These are phyloP conservation scores for Lycopodina hypogea DNA, from an alignment of 37 sponge, comb jelly and placozoan genomes.

Conservation along the genomic window DNA sequence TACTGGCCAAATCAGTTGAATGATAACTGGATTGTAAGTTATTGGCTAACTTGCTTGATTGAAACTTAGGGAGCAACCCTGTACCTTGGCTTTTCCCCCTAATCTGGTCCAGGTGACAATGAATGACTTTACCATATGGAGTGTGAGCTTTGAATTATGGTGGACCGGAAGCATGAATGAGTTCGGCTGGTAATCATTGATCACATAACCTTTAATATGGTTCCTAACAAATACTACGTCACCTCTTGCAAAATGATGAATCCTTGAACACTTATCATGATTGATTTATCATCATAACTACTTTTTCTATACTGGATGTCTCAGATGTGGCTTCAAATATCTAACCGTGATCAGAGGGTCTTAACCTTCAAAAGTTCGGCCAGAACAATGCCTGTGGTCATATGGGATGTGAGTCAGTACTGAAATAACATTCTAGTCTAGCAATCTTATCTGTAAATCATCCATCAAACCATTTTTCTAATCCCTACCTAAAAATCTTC, in stretches of 20 bases:
- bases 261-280: background rate
- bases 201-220: conserved; percentile 2
- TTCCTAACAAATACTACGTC: conserved; percentile 25
- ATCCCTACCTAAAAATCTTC: conserved; percentile 26
- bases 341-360: conserved; percentile 22
- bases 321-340: conserved; percentile 38
- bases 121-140: background rate
- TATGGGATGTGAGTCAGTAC: conserved; percentile 36
- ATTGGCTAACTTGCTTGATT: no score
- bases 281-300: conserved; percentile 2
- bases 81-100: background rate
- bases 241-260: background rate
- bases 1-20: no score
- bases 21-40: no score
- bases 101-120: conserved; percentile 33
- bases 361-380: conserved; percentile 42
- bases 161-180: background rate
- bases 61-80: no score
- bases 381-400: conserved; percentile 27
- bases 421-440: conserved; percentile 40
- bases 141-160: conserved; percentile 1
- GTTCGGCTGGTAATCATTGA: conserved; percentile 8
- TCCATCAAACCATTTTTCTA: conserved; percentile 19
- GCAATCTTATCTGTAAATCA: conserved; percentile 8
- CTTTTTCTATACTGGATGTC: conserved; percentile 1